phyloP scores from a whole-genome alignment of 2,797 vertebrate species.

The Poecilia gillii region DNA sequence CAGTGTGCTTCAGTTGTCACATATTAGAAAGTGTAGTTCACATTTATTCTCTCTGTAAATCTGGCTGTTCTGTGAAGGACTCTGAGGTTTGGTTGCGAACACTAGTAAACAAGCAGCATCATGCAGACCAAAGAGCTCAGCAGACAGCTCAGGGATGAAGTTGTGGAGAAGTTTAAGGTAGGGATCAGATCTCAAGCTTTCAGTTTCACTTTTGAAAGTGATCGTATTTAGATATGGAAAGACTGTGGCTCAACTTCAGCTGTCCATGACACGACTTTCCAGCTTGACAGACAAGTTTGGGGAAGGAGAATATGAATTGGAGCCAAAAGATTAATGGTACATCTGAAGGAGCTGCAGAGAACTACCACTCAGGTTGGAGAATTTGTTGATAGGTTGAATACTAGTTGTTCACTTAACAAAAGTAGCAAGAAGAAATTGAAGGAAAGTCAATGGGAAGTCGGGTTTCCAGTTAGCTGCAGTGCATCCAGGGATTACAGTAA shows the following conservation, averaged over 20 bases:
- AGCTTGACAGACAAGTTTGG: neutral
- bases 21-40: neutral
- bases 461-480: neutral
- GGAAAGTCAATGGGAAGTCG: neutral
- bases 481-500: neutral
- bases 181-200: neutral
- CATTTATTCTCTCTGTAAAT: neutral
- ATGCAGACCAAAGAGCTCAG: neutral
- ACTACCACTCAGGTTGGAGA: neutral
- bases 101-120: neutral
- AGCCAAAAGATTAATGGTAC: neutral
- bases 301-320: neutral
- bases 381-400: neutral
- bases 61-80: neutral
- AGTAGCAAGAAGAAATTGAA: neutral
- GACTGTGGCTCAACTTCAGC: neutral
- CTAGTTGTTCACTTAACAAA: neutral
- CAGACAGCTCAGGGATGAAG: neutral
- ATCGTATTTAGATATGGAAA: neutral
- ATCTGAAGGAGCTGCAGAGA: neutral
- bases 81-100: neutral
- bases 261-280: neutral
- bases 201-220: neutral
- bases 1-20: neutral
- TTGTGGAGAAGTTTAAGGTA: neutral